A percentile compares a stretch with the other conserved stretches of the same genome.
Conservation (phyloP, 2,888 invertebrate species). For the Geotrupes spiniger region DNA sequence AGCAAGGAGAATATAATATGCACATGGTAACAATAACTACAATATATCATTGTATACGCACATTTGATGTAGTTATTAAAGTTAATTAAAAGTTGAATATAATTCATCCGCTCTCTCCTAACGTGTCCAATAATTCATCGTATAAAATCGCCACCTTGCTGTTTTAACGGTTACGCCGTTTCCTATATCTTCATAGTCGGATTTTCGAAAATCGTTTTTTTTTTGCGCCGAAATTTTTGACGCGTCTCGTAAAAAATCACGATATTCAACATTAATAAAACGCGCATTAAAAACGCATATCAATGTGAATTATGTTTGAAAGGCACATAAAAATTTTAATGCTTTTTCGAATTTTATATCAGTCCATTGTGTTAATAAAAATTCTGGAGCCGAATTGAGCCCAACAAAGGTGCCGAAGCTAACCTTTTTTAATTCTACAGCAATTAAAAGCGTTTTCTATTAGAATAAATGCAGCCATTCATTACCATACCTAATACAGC, state of each 20-base stretch:
- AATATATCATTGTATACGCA: conserved; percentile 11
- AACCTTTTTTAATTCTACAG: conserved; percentile 33
- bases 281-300: conserved; percentile 40
- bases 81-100: conserved; percentile 26
- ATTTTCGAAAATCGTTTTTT: neutral
- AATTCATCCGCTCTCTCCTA: conserved; percentile 22
- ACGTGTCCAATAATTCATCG: conserved; percentile 23
- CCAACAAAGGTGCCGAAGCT: conserved; percentile 36
- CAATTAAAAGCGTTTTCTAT: conserved; percentile 41
- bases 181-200: neutral
- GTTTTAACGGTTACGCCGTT: neutral
- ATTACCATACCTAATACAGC: conserved; percentile 38
- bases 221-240: neutral
- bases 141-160: conserved; percentile 13
- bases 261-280: conserved; percentile 33
- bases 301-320: conserved; percentile 42
- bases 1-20: too few relatives aligned
- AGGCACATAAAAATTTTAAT: conserved; percentile 41
- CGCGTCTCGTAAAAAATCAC: neutral
- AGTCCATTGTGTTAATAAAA: conserved; percentile 33
- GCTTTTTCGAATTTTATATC: conserved; percentile 40
- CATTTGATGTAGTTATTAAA: conserved; percentile 20
- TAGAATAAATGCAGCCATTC: conserved; percentile 39
- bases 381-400: neutral
- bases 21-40: neutral